phyloP scores from a whole-genome alignment of 2,113 vertebrate genomes.

The Pelobates fuscus region DNA sequence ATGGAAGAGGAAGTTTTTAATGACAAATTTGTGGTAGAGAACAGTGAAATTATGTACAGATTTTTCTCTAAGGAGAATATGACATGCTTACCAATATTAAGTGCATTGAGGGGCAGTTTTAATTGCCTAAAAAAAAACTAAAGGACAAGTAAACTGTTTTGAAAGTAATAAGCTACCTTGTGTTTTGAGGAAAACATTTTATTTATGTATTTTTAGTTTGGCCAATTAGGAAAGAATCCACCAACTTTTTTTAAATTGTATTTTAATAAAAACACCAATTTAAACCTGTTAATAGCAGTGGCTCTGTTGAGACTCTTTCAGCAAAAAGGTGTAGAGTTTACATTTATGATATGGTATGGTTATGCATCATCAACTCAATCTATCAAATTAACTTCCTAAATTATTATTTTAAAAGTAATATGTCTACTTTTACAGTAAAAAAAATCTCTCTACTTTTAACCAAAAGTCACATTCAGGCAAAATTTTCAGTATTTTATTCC shows the following conservation, averaged over 20 bases:
- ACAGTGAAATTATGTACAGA: slow-evolving; percentile 95
- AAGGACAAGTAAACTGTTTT: slow-evolving; percentile 85
- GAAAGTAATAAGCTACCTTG: slow-evolving; percentile 77
- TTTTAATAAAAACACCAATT: slow-evolving; percentile 47
- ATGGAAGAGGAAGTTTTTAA: slow-evolving; percentile 84
- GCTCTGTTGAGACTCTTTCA: not conserved
- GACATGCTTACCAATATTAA: slow-evolving; percentile 88
- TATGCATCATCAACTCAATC: slow-evolving; percentile 16
- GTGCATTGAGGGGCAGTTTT: slow-evolving; percentile 96
- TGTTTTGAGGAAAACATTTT: slow-evolving; percentile 67
- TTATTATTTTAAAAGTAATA: not conserved
- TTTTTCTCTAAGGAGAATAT: slow-evolving; percentile 94
- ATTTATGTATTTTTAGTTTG: slow-evolving; percentile 78
- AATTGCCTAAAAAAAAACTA: slow-evolving; percentile 90
- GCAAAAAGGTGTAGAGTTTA: slow-evolving; percentile 1
- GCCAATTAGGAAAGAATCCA: slow-evolving; percentile 69
- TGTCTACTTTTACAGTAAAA: not conserved
- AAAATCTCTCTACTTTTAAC: slow-evolving; percentile 57
- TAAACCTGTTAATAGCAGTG: not conserved
- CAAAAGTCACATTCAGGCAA: slow-evolving; percentile 38
- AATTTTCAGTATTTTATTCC: not conserved
- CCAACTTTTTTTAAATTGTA: slow-evolving; percentile 64
- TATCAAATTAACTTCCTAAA: not conserved
- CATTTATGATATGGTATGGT: slow-evolving; percentile 11
- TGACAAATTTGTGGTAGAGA: slow-evolving; percentile 83